A percentile compares a stretch with the other conserved stretches of the same genome.
Conservation (phyloP, 2,888 invertebrate genomes). For the Agriopis marginaria region DNA sequence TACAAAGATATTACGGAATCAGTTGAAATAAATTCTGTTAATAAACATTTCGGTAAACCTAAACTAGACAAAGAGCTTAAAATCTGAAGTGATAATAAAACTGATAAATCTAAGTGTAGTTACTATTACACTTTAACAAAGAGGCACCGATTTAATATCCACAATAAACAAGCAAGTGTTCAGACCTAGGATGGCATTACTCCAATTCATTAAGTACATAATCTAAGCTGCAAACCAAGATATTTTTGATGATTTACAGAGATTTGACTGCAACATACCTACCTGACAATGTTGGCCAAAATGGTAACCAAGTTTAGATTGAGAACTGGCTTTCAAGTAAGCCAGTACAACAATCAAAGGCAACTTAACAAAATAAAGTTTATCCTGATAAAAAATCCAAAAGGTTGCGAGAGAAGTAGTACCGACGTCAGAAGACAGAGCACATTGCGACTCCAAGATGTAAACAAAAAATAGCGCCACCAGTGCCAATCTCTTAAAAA, state of each 20-base stretch:
- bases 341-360: neutral
- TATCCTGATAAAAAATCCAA: neutral
- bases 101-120: too few relatives aligned
- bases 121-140: too few relatives aligned
- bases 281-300: too few relatives aligned
- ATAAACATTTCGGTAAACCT: neutral
- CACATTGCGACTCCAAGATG: constrained; percentile 16
- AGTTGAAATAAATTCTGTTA: neutral
- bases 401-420: neutral
- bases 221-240: too few relatives aligned
- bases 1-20: neutral
- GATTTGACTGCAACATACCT: too few relatives aligned
- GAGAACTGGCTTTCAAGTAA: too few relatives aligned
- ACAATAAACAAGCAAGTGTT: neutral
- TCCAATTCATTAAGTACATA: too few relatives aligned
- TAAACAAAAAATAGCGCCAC: constrained; percentile 39
- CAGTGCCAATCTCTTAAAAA: constrained; percentile 36
- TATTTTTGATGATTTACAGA: too few relatives aligned
- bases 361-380: neutral
- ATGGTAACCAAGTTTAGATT: too few relatives aligned
- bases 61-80: neutral
- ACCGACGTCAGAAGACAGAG: neutral
- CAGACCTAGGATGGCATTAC: neutral
- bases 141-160: neutral
- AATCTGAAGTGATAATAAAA: too few relatives aligned